A percentile compares a stretch with the other conserved stretches of the same genome.
Evolutionary conservation across 2,888 invertebrate genomes (phyloP).

Genomic region (Drosophila lacicola): DNA sequence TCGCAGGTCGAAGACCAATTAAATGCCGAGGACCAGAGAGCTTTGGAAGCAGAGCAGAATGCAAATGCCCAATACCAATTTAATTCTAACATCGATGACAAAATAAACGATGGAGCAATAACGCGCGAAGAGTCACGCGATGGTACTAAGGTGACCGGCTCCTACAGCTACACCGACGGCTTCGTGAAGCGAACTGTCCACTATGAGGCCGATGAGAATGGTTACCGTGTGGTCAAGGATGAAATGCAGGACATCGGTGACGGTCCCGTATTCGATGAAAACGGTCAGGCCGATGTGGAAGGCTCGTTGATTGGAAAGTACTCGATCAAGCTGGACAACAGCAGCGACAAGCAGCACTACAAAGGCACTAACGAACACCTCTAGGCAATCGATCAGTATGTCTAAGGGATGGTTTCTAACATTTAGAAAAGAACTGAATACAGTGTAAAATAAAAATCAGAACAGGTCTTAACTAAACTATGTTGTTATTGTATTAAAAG

Average conservation of each 20-base stretch:
- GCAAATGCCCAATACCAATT: slow-evolving; percentile 86
- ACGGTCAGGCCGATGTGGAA: slow-evolving; percentile 85
- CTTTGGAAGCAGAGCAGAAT: slow-evolving; percentile 80
- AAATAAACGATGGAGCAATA: slow-evolving; percentile 85
- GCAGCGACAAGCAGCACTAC: slow-evolving; percentile 83
- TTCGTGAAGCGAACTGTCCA: slow-evolving; percentile 86
- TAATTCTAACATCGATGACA: slow-evolving; percentile 84
- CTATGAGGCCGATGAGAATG: slow-evolving; percentile 88
- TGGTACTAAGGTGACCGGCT: slow-evolving; percentile 85
- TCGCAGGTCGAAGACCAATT: slow-evolving; percentile 23
- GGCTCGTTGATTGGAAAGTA: slow-evolving; percentile 85
- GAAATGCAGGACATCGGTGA: slow-evolving; percentile 85
- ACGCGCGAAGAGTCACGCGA: slow-evolving; percentile 84
- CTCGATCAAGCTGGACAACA: slow-evolving; percentile 84
- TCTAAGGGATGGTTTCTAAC: slow-evolving; percentile 71
- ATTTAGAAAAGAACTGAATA: slow-evolving; percentile 83
- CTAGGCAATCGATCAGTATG: slow-evolving; percentile 28
- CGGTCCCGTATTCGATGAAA: slow-evolving; percentile 85
- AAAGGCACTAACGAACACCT: slow-evolving; percentile 65
- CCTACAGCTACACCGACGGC: slow-evolving; percentile 88
- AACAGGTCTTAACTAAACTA: slow-evolving; percentile 19
- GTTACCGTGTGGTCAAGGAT: slow-evolving; percentile 87
- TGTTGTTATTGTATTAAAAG: slow-evolving; percentile 42
- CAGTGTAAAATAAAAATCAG: slow-evolving; percentile 41
- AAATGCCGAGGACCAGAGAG: slow-evolving; percentile 54